These are phyloP conservation scores for Stenotaenia linearis DNA, from an alignment of 2,888 invertebrate genomes.

Conservation along the genomic window DNA sequence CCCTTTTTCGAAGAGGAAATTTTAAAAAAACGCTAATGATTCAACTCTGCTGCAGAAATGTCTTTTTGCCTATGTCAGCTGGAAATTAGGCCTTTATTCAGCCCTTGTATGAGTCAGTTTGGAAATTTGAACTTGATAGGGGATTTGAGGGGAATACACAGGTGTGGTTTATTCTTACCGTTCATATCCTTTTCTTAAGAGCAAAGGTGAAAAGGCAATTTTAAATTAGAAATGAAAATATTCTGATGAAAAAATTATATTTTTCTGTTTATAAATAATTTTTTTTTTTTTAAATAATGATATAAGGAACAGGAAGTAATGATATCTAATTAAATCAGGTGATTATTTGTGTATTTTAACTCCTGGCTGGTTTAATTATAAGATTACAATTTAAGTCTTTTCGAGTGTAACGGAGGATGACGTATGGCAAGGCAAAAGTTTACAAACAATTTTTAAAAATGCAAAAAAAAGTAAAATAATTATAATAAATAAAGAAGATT, in stretches of 20 bases:
- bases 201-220: background rate
- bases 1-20: background rate
- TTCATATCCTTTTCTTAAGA: background rate
- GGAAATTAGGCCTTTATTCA: background rate
- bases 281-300: background rate
- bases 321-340: background rate
- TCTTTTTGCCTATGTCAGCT: background rate
- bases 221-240: background rate
- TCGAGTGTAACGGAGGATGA: background rate
- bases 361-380: background rate
- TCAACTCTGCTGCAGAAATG: background rate
- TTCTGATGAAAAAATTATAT: background rate
- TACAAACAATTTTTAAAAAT: too few relatives aligned
- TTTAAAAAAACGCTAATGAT: background rate
- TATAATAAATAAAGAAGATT: too few relatives aligned
- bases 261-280: background rate
- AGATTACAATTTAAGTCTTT: background rate
- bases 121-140: background rate
- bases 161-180: background rate
- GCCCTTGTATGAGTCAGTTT: background rate
- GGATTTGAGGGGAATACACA: background rate
- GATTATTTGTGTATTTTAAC: slow-evolving; percentile 14
- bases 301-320: slow-evolving; percentile 3
- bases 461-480: too few relatives aligned
- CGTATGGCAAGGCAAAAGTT: background rate